Base-by-base conservation (phyloP, 2,888 invertebrate genomes). In the Himalopsyche anomala region DNA sequence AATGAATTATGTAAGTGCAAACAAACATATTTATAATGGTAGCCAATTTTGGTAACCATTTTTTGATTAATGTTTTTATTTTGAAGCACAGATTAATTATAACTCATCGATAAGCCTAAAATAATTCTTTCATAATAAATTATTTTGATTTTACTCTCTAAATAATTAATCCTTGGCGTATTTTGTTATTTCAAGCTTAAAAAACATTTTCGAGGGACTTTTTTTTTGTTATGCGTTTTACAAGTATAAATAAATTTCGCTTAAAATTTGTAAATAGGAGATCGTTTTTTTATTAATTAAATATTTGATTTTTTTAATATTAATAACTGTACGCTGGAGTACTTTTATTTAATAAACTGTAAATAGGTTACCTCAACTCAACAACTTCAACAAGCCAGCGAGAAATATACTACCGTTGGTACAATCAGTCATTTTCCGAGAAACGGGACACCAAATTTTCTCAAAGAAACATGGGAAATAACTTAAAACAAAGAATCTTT, bases 351-450 rank as follows among this genome's bases (percentile, higher is more conserved):
- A 62, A 56, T 83, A 69, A 84, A 54, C 80, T 84, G 36, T 55
- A 84, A 84, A 84, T 84, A 80, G 80, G 84, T 84, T 80, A 84
- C 8, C 56, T 80, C 4, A 84, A 84, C 55, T 84, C 84, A 80
- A 56, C 69, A n/a, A 3, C 79, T 83, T 83, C 83, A 62, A 83
- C 83, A 45, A 79, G 54, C 83, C 12, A 42, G 11, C 1, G 19
- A 79, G 42, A 45, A 83, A 45, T 69, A 81, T 55, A 81, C 83
- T 28, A 15, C 69, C 19, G 40, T 62, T 28, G 17, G 9, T 19
- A n/a, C 45, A 81, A 81, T 81, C 19, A 42, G 28, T 74, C 74
- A 15, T 36, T 11, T 12, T 0, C 11, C 38, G 62, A 19, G 62
- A 62, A 6, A 19, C 62, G 36, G 74, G 74, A 38, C 11, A 74